Evolutionary conservation across 2,888 invertebrate genomes (phyloP).

Genomic region (Eurytoma californica): DNA sequence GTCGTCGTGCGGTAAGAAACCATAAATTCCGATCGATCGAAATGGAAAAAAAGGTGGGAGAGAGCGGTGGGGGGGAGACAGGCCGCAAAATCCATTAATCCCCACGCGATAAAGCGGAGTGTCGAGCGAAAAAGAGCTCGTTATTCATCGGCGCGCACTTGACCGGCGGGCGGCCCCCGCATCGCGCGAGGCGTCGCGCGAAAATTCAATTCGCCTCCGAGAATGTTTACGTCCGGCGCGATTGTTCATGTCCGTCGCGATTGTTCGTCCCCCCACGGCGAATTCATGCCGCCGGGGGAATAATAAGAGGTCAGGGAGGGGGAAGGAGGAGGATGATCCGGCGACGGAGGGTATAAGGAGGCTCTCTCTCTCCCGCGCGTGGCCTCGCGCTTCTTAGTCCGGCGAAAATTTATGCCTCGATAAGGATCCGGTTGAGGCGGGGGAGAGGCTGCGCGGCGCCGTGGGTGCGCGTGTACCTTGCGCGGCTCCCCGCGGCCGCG

Average conservation of each 20-base stretch:
- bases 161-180: neutral
- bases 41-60: neutral
- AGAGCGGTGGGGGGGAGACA: neutral
- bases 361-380: neutral
- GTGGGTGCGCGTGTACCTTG: slow-evolving; percentile 20
- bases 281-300: slow-evolving; percentile 22
- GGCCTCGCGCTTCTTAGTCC: neutral
- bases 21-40: slow-evolving; percentile 7
- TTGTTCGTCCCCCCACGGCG: slow-evolving; percentile 42
- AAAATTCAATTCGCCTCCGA: slow-evolving; percentile 46
- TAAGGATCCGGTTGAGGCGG: slow-evolving; percentile 56
- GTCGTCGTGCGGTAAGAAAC: neutral
- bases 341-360: slow-evolving; percentile 4
- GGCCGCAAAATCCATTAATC: slow-evolving; percentile 20
- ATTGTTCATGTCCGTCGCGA: slow-evolving; percentile 47
- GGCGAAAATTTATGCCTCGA: slow-evolving; percentile 56
- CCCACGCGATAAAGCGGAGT: neutral
- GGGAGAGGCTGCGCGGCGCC: neutral
- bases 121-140: slow-evolving; percentile 1
- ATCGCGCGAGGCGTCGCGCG: slow-evolving; percentile 3
- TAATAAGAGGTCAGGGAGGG: slow-evolving; percentile 8
- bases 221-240: slow-evolving; percentile 36
- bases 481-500: neutral
- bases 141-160: slow-evolving; percentile 29
- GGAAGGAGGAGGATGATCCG: slow-evolving; percentile 1